Percentiles rank a stretch among this genome's conserved stretches.
Evolutionary conservation across 2,113 vertebrate species (phyloP).

Genomic region (Rhea americana): DNA sequence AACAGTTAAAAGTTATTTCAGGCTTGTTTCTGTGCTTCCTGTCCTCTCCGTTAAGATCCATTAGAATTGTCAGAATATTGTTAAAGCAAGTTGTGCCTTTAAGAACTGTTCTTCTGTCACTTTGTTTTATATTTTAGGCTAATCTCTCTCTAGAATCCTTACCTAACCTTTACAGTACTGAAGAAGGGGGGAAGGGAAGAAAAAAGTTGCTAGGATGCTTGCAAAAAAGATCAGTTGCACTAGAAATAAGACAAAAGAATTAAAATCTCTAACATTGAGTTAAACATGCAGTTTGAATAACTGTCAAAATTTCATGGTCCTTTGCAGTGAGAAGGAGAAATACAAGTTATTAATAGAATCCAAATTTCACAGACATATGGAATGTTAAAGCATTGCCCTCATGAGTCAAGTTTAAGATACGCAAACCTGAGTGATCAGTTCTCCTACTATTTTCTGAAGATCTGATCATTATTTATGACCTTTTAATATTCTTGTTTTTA

Average conservation of each 20-base stretch:
- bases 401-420: background rate
- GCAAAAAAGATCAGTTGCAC: slow-evolving; percentile 65
- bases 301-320: background rate
- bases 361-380: background rate
- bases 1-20: background rate
- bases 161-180: slow-evolving; percentile 59
- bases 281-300: background rate
- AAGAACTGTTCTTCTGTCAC: slow-evolving; percentile 35
- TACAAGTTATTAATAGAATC: background rate
- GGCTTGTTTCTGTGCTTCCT: background rate
- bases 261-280: slow-evolving; percentile 34
- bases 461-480: background rate
- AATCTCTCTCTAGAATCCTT: slow-evolving; percentile 50
- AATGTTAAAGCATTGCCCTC: background rate
- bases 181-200: background rate
- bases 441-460: background rate
- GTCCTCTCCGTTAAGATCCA: background rate
- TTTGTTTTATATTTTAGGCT: slow-evolving; percentile 47
- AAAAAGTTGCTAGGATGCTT: slow-evolving; percentile 71
- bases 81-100: slow-evolving; percentile 7
- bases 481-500: background rate
- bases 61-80: background rate
- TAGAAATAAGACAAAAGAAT: slow-evolving; percentile 63
- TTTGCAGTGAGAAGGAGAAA: background rate
- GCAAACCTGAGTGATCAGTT: background rate